A percentile compares a stretch with the other conserved stretches of the same genome.
Evolutionary conservation across 2,113 vertebrate genomes (phyloP).

Genomic region (Burhinus bistriatus): DNA sequence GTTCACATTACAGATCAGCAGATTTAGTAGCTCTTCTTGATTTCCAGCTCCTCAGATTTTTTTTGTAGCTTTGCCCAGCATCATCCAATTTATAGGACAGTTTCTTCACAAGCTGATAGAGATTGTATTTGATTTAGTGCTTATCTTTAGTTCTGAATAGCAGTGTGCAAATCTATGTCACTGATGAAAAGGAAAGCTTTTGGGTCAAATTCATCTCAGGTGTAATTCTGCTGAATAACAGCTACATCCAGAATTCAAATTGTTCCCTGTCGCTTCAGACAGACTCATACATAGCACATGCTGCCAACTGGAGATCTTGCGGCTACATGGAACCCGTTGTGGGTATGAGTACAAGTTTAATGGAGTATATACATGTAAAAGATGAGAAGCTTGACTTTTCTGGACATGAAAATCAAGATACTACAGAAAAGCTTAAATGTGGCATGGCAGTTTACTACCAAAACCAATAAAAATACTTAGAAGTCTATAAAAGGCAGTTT

Average conservation of each 20-base stretch:
- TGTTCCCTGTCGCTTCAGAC: neutral
- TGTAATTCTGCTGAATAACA: neutral
- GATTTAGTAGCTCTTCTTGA: neutral
- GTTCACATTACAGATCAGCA: neutral
- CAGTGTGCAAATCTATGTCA: neutral
- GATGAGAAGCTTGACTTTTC: neutral
- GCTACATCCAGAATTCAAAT: neutral
- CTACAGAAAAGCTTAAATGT: neutral
- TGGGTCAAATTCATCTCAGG: neutral
- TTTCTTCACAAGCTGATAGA: neutral
- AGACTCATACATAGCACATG: neutral
- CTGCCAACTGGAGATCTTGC: neutral
- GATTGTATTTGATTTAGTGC: neutral
- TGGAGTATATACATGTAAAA: neutral
- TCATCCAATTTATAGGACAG: neutral
- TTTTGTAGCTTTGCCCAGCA: neutral
- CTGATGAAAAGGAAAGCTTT: neutral
- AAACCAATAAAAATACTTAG: neutral
- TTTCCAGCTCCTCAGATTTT: neutral
- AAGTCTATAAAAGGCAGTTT: neutral
- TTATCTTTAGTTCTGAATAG: constrained; percentile 12
- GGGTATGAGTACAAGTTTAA: neutral
- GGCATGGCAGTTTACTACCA: neutral
- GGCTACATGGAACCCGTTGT: neutral
- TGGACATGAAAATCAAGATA: neutral